Evolutionary conservation across 2,113 vertebrate genomes (phyloP), one percentile per base, ranked within the genome.

Genomic region (Prochilodus magdalenae): DNA sequence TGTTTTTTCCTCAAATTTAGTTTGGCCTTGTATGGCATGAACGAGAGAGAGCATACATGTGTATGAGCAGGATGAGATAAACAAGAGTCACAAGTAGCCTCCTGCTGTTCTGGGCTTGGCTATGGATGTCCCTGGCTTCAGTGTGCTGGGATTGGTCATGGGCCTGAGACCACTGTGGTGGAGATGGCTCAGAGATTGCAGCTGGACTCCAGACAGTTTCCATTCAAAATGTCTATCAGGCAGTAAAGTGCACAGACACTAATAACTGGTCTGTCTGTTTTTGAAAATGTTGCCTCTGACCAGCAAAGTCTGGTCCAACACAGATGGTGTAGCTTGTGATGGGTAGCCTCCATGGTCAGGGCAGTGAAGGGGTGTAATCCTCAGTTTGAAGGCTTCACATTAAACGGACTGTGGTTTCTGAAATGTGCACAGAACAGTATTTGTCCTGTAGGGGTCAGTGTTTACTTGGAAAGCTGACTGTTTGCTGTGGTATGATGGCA

Each of bases 361-460:
- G 22, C 55, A n/a, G 20, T 57, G 14, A 51, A 51, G 16, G 40
- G 40, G 8, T 1, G 8, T 8, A 44, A n/a, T n/a, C 1, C 44
- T 14, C n/a, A n/a, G 13, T 49, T 14, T 62, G 60, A 27, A 29
- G 26, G 15, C 3, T 63, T 63, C 0, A 3, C 29, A 16, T 63
- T 29, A 4, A 29, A 27, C 13, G 47, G 29, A 27, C 24, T 8
- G 8, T 30, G 1, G 15, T 16, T 0, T 15, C 10, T 14, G 27
- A n/a, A 26, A 27, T 0, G 13, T 44, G 60, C 75, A 69, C 13
- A 16, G 6, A 13, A 27, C 65, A 36, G 29, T 15, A 14, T 33
- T 29, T 72, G 18, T 72, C 67, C 77, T 62, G 53, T n/a, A 62
- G 77, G 67, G 36, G 77, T 33, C 67, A 62, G 67, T 59, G 6